Evolutionary conservation across 2,888 invertebrate genomes (phyloP).

Genomic region (Drosophila villosipedis): DNA sequence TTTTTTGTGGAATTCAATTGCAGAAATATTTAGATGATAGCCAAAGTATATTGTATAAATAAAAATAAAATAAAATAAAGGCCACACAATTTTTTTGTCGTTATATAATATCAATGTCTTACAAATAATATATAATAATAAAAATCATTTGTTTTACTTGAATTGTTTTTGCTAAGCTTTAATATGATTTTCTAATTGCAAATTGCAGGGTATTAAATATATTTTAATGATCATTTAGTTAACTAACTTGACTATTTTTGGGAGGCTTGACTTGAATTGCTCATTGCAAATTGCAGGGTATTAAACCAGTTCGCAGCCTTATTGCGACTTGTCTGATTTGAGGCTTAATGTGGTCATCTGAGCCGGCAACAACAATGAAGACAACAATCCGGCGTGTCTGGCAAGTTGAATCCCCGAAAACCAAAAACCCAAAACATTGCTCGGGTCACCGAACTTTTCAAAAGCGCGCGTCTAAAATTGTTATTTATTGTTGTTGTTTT

Average conservation of each 20-base stretch:
- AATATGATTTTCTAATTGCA: background rate
- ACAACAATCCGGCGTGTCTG: conserved; percentile 64
- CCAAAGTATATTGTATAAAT: background rate
- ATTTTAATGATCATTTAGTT: background rate
- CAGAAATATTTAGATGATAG: background rate
- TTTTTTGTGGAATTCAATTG: background rate
- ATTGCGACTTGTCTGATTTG: conserved; percentile 8
- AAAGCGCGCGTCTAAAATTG: conserved; percentile 58
- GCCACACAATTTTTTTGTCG: background rate
- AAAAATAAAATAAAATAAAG: background rate
- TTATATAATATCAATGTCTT: too few relatives aligned
- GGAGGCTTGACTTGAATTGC: background rate
- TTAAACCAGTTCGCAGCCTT: background rate
- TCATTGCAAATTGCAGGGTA: conserved; percentile 25
- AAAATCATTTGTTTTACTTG: background rate
- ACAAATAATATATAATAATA: background rate
- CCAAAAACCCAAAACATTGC: conserved; percentile 68
- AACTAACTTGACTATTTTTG: background rate
- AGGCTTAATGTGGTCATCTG: conserved; percentile 73
- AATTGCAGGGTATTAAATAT: background rate
- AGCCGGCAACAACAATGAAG: conserved; percentile 45
- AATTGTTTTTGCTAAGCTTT: background rate
- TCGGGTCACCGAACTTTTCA: conserved; percentile 78
- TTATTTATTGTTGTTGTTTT: conserved; percentile 59
- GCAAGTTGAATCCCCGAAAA: conserved; percentile 64